Base-by-base conservation (phyloP, 2,797 vertebrate genomes). In the Hirundo rustica region DNA sequence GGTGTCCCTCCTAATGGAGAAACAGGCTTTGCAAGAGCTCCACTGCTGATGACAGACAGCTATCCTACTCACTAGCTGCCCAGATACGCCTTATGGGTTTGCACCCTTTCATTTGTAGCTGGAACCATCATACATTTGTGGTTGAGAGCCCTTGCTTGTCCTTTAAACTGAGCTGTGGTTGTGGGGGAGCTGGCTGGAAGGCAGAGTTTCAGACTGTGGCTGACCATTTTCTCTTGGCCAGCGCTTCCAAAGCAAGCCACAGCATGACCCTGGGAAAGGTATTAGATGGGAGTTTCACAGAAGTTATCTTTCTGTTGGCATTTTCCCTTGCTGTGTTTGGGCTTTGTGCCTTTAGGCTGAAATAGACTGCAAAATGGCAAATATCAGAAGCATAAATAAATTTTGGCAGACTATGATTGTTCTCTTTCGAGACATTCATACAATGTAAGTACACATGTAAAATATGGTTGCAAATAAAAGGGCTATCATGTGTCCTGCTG, bases 371-470 rank as follows among this genome's bases (percentile, higher is more conserved):
- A 75, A 53, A 50, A 67, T 0, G 5, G n/a, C 22, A 90, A 92
- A 51, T 48, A 81, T 3, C 10, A 67, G 64, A 73, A 60, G 34
- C 27, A 47, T 32, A 74, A 92, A 54, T 21, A 82, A 89, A 78
- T 5, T 55, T 29, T n/a, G 42, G 13, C 34, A 67, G 10, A 6
- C 3, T 29, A 13, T 15, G 64, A 73, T 10, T 42, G 47, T 68
- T 75, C 40, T 62, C 45, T 30, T 91, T 76, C 87, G 70, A 84
- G 44, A 82, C 60, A 48, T 2, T 16, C 36, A 64, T n/a, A 60
- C 11, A 45, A 16, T 10, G 29, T 45, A 84, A 1, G 0, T 20
- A 34, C 4, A 10, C 0, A 0, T 12, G 8, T 42, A 66, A 58
- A 87, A 50, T 29, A n/a, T 1, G 6, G 21, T n/a, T 66, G 34